These are phyloP conservation scores for Altica lythri DNA, from an alignment of 2,888 invertebrate species.

Conservation along the genomic window DNA sequence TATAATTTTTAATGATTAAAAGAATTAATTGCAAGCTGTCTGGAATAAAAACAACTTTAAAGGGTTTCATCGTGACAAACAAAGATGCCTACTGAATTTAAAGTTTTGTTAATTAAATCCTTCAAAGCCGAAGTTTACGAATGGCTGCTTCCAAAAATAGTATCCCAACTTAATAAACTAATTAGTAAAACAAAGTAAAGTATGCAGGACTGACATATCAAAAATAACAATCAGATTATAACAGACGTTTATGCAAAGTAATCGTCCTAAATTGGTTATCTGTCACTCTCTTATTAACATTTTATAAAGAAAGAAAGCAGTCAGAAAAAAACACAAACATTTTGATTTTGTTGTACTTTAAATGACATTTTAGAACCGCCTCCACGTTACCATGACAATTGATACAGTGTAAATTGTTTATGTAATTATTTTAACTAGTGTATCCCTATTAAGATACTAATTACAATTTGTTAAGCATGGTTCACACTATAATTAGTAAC, in stretches of 20 bases:
- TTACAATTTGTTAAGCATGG: constrained; percentile 56
- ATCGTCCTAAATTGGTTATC: constrained; percentile 47
- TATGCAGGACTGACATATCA: constrained; percentile 18
- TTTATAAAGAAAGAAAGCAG: constrained; percentile 3
- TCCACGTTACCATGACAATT: constrained; percentile 49
- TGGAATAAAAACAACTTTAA: too few relatives aligned
- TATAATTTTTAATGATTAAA: too few relatives aligned
- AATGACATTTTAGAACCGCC: constrained; percentile 44
- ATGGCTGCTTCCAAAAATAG: constrained; percentile 8
- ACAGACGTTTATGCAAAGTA: constrained; percentile 37
- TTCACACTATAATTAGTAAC: constrained; percentile 57
- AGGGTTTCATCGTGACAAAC: too few relatives aligned
- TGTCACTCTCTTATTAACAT: constrained; percentile 38
- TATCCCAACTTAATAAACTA: constrained; percentile 12
- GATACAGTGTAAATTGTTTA: constrained; percentile 54
- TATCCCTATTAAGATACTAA: constrained; percentile 59
- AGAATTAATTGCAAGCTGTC: too few relatives aligned
- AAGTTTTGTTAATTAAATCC: constrained; percentile 3
- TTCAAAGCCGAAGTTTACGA: not conserved
- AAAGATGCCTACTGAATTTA: too few relatives aligned
- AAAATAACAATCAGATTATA: constrained; percentile 19
- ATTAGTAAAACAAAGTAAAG: constrained; percentile 22
- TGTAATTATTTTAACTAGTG: constrained; percentile 59
- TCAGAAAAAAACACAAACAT: constrained; percentile 9
- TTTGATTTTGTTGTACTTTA: constrained; percentile 22